phyloP scores from a whole-genome alignment of 2,888 invertebrate genomes.

The Hypselothyrea guttata region DNA sequence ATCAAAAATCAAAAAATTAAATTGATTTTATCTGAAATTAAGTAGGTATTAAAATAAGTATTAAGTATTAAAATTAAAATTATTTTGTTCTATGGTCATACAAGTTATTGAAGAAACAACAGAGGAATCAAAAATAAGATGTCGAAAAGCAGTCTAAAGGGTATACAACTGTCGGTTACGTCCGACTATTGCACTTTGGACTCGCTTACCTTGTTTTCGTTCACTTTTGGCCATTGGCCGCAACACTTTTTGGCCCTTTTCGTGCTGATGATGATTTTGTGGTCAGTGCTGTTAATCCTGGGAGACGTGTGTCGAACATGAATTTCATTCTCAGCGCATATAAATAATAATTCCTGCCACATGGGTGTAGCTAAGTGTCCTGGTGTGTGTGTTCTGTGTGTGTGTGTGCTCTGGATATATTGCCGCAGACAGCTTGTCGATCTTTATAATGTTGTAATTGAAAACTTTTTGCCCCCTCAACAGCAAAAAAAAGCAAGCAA shows the following conservation, averaged over 20 bases:
- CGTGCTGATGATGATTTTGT: slow-evolving; percentile 79
- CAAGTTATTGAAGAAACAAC: too few relatives aligned
- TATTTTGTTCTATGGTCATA: too few relatives aligned
- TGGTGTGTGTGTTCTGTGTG: slow-evolving; percentile 17
- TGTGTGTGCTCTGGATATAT: slow-evolving; percentile 50
- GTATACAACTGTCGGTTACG: too few relatives aligned
- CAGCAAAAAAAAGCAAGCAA: slow-evolving; percentile 20
- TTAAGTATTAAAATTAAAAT: too few relatives aligned
- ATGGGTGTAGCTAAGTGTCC: slow-evolving; percentile 20
- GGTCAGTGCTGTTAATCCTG: slow-evolving; percentile 81
- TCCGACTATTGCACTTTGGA: too few relatives aligned
- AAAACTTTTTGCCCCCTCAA: slow-evolving; percentile 65
- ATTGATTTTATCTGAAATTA: too few relatives aligned
- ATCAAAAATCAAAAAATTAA: too few relatives aligned
- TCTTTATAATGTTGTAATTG: slow-evolving; percentile 82
- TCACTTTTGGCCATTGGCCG: slow-evolving; percentile 14
- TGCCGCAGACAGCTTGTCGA: slow-evolving; percentile 82
- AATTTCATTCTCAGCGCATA: slow-evolving; percentile 78
- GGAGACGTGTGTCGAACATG: slow-evolving; percentile 82
- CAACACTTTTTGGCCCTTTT: slow-evolving; percentile 55
- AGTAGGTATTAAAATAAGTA: too few relatives aligned
- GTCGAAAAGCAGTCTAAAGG: too few relatives aligned
- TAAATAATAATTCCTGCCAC: slow-evolving; percentile 80
- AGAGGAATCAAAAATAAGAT: too few relatives aligned
- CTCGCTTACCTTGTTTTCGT: neutral